Conservation (phyloP, 2,113 vertebrate genomes). For the Tympanuchus pallidicinctus region DNA sequence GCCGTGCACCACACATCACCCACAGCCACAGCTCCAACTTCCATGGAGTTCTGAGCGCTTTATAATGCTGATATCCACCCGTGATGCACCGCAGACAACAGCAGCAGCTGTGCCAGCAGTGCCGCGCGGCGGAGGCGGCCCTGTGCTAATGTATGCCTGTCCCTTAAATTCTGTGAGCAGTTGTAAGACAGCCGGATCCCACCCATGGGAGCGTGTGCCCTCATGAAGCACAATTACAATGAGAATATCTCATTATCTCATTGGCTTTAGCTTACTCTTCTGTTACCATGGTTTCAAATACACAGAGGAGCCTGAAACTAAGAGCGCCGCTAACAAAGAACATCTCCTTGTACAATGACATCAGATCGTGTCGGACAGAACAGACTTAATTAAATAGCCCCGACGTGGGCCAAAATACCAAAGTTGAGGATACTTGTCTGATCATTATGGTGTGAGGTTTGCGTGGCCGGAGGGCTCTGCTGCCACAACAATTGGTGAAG, state of each 20-base stretch:
- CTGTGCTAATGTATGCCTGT: conserved; percentile 74
- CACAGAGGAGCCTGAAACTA: conserved; percentile 86
- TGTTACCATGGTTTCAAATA: conserved; percentile 90
- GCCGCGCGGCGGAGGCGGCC: conserved; percentile 72
- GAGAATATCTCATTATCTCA: conserved; percentile 91
- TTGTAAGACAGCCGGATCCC: conserved; percentile 82
- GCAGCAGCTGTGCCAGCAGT: conserved; percentile 58
- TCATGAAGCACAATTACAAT: conserved; percentile 88
- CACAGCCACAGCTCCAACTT: conserved; percentile 56
- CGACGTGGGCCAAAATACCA: conserved; percentile 75
- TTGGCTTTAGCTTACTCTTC: conserved; percentile 90
- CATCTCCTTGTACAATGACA: conserved; percentile 89
- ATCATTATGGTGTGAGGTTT: neutral
- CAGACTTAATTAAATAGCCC: conserved; percentile 85
- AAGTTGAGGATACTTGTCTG: conserved; percentile 76
- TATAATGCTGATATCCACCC: conserved; percentile 49
- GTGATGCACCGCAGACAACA: neutral
- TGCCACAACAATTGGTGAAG: neutral
- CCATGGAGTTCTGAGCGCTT: conserved; percentile 82
- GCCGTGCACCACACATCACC: too few species aligned
- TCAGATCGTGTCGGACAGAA: conserved; percentile 86
- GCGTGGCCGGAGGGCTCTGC: rapidly evolving
- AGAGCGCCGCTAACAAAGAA: conserved; percentile 87
- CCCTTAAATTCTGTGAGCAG: conserved; percentile 82
- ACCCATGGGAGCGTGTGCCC: conserved; percentile 86